Percentiles rank a stretch among this genome's conserved stretches.
Conservation (phyloP, 2,797 vertebrate genomes). For the Labroides dimidiatus region DNA sequence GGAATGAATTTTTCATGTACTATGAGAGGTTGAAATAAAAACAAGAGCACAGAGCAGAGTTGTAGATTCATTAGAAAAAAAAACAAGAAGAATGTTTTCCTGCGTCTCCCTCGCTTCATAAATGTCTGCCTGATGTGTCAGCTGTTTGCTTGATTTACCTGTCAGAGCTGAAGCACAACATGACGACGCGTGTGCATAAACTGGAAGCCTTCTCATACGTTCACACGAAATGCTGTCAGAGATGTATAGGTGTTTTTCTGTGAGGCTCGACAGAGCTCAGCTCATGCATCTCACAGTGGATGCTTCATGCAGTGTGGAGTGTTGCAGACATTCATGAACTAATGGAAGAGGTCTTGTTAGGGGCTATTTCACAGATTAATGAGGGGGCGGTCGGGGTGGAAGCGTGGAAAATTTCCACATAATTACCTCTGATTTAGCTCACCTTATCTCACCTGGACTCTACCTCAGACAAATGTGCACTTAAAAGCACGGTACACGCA, state of each 20-base stretch:
- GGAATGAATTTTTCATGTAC: conserved; percentile 67
- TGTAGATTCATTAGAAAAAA: conserved; percentile 41
- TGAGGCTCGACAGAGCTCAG: conserved; percentile 9
- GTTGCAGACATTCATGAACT: conserved; percentile 41
- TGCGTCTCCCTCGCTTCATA: conserved; percentile 5
- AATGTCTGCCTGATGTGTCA: conserved; percentile 22
- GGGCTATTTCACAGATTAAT: conserved; percentile 52
- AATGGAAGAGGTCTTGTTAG: conserved; percentile 27
- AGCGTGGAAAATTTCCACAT: conserved; percentile 51
- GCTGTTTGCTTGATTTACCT: conserved; percentile 3
- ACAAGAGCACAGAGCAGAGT: conserved; percentile 31
- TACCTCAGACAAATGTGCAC: conserved; percentile 8
- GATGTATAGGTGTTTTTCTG: background rate
- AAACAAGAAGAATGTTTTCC: conserved; percentile 25
- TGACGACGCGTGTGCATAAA: background rate
- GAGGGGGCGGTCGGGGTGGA: conserved; percentile 7
- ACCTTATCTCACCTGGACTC: conserved; percentile 33
- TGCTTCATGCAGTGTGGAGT: conserved; percentile 26
- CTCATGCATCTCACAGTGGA: conserved; percentile 28
- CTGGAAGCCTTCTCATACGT: background rate
- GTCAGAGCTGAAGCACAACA: background rate
- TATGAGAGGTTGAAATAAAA: conserved; percentile 58
- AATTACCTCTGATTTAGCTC: conserved; percentile 46
- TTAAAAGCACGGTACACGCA: background rate
- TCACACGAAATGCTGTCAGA: conserved; percentile 1